phyloP scores from a whole-genome alignment of 2,888 invertebrate genomes.

The Patella ulyssiponensis region DNA sequence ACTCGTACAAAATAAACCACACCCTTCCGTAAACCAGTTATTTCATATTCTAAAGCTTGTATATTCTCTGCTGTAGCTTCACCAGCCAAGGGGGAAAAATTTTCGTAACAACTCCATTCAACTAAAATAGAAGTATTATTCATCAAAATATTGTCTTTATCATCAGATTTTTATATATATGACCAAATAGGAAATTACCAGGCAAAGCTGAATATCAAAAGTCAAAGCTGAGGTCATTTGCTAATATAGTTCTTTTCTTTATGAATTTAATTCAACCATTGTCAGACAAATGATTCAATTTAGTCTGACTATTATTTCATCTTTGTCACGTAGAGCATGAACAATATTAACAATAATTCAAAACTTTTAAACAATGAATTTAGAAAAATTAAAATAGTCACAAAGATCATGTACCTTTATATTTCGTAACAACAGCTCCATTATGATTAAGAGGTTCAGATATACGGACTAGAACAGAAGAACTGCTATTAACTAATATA shows the following conservation, averaged over 20 bases:
- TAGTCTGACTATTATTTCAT: too few relatives aligned
- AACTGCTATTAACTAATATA: slow-evolving; percentile 80
- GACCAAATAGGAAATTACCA: too few relatives aligned
- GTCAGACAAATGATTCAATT: too few relatives aligned
- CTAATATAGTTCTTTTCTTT: too few relatives aligned
- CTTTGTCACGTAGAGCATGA: too few relatives aligned
- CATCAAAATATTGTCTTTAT: too few relatives aligned
- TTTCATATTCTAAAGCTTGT: slow-evolving; percentile 77
- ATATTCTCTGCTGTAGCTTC: slow-evolving; percentile 81
- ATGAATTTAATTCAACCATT: too few relatives aligned
- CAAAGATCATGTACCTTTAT: slow-evolving; percentile 80
- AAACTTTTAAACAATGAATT: too few relatives aligned
- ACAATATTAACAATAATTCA: too few relatives aligned
- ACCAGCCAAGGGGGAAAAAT: slow-evolving; percentile 87
- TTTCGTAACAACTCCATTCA: slow-evolving; percentile 92
- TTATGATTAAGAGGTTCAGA: slow-evolving; percentile 81
- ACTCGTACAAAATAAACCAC: slow-evolving; percentile 91
- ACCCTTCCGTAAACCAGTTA: slow-evolving; percentile 87
- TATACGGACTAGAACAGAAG: slow-evolving; percentile 80
- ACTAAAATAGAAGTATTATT: slow-evolving; percentile 76
- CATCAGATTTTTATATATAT: too few relatives aligned
- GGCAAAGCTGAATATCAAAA: too few relatives aligned
- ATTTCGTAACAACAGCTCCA: slow-evolving; percentile 89
- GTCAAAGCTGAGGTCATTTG: too few relatives aligned
- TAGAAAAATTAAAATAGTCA: neutral